These are phyloP conservation scores for Acleris emargana DNA, from an alignment of 2,888 invertebrate genomes.

Conservation along the genomic window DNA sequence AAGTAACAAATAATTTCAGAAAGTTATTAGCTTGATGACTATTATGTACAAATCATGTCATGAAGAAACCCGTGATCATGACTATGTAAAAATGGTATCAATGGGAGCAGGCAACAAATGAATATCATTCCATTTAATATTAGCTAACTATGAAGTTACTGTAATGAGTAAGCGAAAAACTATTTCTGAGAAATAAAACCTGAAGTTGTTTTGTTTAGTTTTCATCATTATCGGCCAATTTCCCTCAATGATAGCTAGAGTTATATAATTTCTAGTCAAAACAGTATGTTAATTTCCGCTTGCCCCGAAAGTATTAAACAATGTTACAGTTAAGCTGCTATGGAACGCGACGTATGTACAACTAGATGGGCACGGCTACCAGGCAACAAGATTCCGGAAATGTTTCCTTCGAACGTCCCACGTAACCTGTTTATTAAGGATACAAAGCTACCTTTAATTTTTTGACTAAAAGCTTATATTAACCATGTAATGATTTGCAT, in stretches of 20 bases:
- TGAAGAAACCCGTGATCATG: slow-evolving; percentile 51
- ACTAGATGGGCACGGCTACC: slow-evolving; percentile 21
- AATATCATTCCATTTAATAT: slow-evolving; percentile 35
- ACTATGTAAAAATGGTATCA: slow-evolving; percentile 50
- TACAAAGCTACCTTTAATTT: slow-evolving; percentile 54
- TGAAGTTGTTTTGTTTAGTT: too few relatives aligned
- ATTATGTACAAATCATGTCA: slow-evolving; percentile 61
- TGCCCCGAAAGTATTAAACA: slow-evolving; percentile 34
- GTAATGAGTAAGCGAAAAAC: too few relatives aligned
- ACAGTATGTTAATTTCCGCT: slow-evolving; percentile 38
- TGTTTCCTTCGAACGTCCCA: slow-evolving; percentile 43
- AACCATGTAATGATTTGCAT: slow-evolving; percentile 53
- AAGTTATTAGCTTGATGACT: slow-evolving; percentile 72
- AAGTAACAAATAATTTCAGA: slow-evolving; percentile 68
- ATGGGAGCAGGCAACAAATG: slow-evolving; percentile 68
- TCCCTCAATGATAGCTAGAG: neutral
- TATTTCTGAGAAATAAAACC: too few relatives aligned
- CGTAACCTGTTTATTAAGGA: slow-evolving; percentile 50
- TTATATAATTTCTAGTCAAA: neutral
- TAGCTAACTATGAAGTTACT: too few relatives aligned
- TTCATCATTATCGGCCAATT: neutral
- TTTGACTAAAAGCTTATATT: slow-evolving; percentile 57
- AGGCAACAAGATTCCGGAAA: slow-evolving; percentile 9
- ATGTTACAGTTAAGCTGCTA: neutral
- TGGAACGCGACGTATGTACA: slow-evolving; percentile 6